These are phyloP conservation scores for Pholis gunnellus DNA, from an alignment of 2,113 vertebrate species.

Conservation along the genomic window DNA sequence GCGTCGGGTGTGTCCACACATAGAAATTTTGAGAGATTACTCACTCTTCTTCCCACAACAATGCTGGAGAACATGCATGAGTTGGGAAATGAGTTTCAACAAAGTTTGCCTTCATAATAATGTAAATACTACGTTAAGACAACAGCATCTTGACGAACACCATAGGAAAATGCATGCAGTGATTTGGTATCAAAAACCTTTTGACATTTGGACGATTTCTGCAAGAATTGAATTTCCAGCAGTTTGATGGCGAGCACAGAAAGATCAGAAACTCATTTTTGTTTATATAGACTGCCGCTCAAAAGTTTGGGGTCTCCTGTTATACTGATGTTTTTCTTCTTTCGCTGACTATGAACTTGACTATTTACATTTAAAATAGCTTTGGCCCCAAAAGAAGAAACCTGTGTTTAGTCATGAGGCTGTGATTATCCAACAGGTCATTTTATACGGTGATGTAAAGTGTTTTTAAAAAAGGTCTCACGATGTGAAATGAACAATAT, in stretches of 20 bases:
- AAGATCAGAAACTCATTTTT: background rate
- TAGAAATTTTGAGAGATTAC: background rate
- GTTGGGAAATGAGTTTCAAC: background rate
- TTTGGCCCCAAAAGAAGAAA: background rate
- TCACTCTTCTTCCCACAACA: background rate
- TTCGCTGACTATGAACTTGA: background rate
- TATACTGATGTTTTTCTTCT: background rate
- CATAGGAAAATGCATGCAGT: background rate
- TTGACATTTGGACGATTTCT: background rate
- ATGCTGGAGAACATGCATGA: background rate
- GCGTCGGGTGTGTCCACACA: background rate
- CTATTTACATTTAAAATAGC: background rate
- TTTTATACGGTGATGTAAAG: background rate
- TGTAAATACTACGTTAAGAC: background rate
- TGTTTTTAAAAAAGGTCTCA: background rate
- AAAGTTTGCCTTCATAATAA: background rate
- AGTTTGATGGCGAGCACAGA: background rate
- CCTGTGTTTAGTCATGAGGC: background rate
- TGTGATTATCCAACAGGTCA: background rate
- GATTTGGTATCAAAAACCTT: background rate
- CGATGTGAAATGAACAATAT: background rate
- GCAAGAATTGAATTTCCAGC: background rate
- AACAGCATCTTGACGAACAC: background rate
- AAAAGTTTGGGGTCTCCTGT: background rate
- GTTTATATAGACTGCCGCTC: background rate